Percentiles rank a stretch among this genome's conserved stretches.
Evolutionary conservation across 2,888 invertebrate genomes (phyloP).

Genomic region (Linnaemya tessellans): DNA sequence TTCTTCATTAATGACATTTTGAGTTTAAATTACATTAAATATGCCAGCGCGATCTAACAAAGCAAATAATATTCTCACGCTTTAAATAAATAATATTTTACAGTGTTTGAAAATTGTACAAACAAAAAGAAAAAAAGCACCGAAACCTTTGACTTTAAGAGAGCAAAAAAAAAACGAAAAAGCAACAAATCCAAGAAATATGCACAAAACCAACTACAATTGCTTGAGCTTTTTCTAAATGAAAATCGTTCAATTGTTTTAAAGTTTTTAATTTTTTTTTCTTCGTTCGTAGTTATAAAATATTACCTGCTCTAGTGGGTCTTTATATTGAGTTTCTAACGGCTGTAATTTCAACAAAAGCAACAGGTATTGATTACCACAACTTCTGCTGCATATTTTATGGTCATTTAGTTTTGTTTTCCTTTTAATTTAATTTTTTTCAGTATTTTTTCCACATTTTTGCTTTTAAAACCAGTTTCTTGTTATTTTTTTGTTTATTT

Average conservation of each 20-base stretch:
- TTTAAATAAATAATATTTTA: constrained; percentile 37
- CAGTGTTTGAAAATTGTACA: background rate
- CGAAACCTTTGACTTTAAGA: constrained; percentile 50
- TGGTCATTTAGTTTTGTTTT: constrained; percentile 53
- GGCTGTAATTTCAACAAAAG: constrained; percentile 32
- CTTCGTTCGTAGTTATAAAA: background rate
- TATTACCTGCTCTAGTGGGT: constrained; percentile 6
- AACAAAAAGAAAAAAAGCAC: background rate
- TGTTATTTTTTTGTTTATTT: background rate
- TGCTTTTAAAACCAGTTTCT: constrained; percentile 41
- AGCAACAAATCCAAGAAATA: background rate
- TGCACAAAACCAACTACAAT: background rate
- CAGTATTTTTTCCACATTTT: constrained; percentile 18
- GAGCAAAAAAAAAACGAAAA: constrained; percentile 4
- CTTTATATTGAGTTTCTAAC: constrained; percentile 46
- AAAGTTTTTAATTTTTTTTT: background rate
- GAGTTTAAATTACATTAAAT: background rate
- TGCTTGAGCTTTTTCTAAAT: background rate
- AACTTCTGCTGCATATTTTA: constrained; percentile 48
- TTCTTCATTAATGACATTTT: constrained; percentile 20
- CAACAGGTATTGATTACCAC: constrained; percentile 60
- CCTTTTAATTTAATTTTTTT: background rate
- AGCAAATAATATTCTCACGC: constrained; percentile 50
- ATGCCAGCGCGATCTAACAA: background rate
- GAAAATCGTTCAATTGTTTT: background rate